Percentiles rank a stretch among this genome's conserved stretches.
Evolutionary conservation across 2,888 invertebrate genomes (phyloP).

Genomic region (Tachina grossa): DNA sequence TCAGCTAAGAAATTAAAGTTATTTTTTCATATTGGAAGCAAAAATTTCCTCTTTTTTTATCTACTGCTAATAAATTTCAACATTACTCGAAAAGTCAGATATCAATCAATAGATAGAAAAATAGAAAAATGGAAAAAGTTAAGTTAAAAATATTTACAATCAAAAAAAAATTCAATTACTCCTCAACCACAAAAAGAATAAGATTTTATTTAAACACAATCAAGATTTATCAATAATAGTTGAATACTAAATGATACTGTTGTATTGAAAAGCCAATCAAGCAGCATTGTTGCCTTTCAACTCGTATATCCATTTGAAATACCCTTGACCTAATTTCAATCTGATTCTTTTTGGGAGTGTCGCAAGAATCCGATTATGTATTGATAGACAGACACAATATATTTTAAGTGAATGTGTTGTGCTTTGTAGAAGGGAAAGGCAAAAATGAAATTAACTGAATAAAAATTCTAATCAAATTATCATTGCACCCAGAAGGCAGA

Average conservation of each 20-base stretch:
- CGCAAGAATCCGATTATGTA: not conserved
- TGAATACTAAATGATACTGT: slow-evolving; percentile 26
- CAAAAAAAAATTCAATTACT: slow-evolving; percentile 11
- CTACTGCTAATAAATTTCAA: too few species aligned
- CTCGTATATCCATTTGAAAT: slow-evolving; percentile 28
- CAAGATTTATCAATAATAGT: slow-evolving; percentile 15
- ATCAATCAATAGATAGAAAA: too few species aligned
- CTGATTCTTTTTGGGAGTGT: not conserved
- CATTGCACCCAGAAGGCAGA: slow-evolving; percentile 56
- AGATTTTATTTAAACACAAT: slow-evolving; percentile 7
- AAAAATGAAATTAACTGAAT: slow-evolving; percentile 17
- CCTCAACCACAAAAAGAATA: not conserved
- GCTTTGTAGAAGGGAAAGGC: not conserved
- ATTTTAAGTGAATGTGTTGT: slow-evolving; percentile 41
- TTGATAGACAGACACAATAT: slow-evolving; percentile 50
- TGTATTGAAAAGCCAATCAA: slow-evolving; percentile 1
- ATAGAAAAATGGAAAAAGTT: too few species aligned
- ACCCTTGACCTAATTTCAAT: slow-evolving; percentile 64
- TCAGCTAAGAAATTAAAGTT: too few species aligned
- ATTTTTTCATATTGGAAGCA: too few species aligned
- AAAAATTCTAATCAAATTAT: slow-evolving; percentile 61
- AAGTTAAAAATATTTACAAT: not conserved
- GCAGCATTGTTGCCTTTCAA: slow-evolving; percentile 6
- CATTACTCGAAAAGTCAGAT: too few species aligned
- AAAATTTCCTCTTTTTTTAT: too few species aligned